A percentile compares a stretch with the other conserved stretches of the same genome.
These are phyloP conservation scores for Ptilodon capucinus DNA, from an alignment of 2,888 invertebrate genomes.

Conservation along the genomic window DNA sequence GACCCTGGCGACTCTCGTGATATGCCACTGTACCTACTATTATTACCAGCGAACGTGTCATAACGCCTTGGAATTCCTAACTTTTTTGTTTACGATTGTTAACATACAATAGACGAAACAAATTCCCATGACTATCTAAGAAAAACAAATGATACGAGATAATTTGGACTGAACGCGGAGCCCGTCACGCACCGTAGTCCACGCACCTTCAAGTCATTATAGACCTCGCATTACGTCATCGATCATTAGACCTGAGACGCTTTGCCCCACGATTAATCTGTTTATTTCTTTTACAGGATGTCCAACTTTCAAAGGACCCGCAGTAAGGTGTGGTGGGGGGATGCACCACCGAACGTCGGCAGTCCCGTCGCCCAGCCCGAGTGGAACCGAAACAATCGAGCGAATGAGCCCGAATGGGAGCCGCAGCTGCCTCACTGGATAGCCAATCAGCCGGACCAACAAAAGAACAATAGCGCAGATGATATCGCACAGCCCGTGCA, in stretches of 20 bases:
- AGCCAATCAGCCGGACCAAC: slow-evolving; percentile 70
- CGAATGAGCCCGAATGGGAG: slow-evolving; percentile 71
- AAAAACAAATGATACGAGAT: slow-evolving; percentile 55
- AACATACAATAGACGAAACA: slow-evolving; percentile 41
- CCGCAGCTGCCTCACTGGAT: slow-evolving; percentile 80
- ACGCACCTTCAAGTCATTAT: slow-evolving; percentile 64
- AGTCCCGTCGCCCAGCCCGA: slow-evolving; percentile 68
- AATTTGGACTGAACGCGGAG: slow-evolving; percentile 53
- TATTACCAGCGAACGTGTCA: slow-evolving; percentile 31
- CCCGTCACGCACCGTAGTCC: slow-evolving; percentile 61
- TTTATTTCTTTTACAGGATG: slow-evolving; percentile 80
- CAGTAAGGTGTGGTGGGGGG: slow-evolving; percentile 87
- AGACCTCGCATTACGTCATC: slow-evolving; percentile 72
- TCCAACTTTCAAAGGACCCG: slow-evolving; percentile 85
- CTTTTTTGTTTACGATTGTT: slow-evolving; percentile 40
- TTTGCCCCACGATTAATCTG: slow-evolving; percentile 62
- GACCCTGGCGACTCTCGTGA: slow-evolving; percentile 37
- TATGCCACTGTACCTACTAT: slow-evolving; percentile 52
- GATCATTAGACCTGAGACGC: slow-evolving; percentile 65
- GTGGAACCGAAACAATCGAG: slow-evolving; percentile 57
- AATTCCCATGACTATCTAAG: slow-evolving; percentile 62
- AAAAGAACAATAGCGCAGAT: slow-evolving; percentile 63
- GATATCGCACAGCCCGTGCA: slow-evolving; percentile 62
- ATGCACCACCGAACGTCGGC: slow-evolving; percentile 67
- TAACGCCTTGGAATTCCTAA: slow-evolving; percentile 28